phyloP scores from a whole-genome alignment of 2,888 invertebrate genomes.

The Digitonthophagus gazella region DNA sequence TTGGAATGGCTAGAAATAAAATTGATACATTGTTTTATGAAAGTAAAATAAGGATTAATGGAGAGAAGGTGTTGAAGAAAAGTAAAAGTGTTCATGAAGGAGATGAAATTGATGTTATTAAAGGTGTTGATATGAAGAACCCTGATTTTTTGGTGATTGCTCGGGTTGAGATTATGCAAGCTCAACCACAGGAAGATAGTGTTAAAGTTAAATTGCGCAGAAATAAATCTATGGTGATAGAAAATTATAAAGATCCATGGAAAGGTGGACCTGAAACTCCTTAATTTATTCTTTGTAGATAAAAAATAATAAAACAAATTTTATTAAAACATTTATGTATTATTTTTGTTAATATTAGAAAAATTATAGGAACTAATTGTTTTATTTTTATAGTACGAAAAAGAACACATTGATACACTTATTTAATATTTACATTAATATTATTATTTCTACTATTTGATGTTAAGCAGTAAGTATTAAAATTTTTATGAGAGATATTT shows the following conservation, averaged over 20 bases:
- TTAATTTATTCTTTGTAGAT: background rate
- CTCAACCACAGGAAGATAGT: conserved; percentile 56
- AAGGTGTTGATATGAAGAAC: conserved; percentile 65
- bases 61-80: conserved; percentile 73
- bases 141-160: conserved; percentile 67
- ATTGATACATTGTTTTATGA: conserved; percentile 78
- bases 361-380: background rate
- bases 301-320: too few species aligned
- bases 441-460: background rate
- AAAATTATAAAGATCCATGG: conserved; percentile 66
- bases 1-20: conserved; percentile 75
- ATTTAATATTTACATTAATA: background rate
- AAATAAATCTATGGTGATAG: conserved; percentile 69
- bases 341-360: background rate
- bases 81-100: conserved; percentile 63
- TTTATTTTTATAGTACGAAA: background rate
- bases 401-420: background rate
- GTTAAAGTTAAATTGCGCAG: conserved; percentile 63
- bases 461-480: background rate
- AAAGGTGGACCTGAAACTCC: conserved; percentile 38
- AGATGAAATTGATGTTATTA: conserved; percentile 78
- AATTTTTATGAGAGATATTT: background rate
- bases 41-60: conserved; percentile 77
- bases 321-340: too few species aligned
- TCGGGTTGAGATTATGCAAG: conserved; percentile 64